Percentiles rank a stretch among this genome's conserved stretches.
phyloP scores from a whole-genome alignment of 2,113 vertebrate genomes.

The Strix uralensis region DNA sequence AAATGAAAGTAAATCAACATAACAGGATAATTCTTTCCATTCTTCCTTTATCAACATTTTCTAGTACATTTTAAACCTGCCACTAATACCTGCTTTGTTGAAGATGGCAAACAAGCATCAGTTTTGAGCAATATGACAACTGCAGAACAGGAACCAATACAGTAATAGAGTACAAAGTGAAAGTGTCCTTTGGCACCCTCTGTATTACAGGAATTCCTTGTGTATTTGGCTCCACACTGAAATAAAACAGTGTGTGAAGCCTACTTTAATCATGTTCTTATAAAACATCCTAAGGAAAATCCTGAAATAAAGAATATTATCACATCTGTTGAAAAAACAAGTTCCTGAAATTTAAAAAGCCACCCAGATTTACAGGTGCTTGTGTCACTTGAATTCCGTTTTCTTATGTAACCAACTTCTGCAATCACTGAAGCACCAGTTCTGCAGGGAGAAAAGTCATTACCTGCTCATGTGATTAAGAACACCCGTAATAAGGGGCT shows the following conservation, averaged over 20 bases:
- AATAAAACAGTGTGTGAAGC: background rate
- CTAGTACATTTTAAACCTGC: background rate
- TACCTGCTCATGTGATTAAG: background rate
- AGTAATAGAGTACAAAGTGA: background rate
- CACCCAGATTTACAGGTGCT: background rate
- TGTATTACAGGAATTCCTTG: background rate
- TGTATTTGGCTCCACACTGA: background rate
- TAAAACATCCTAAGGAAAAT: background rate
- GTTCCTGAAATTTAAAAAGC: background rate
- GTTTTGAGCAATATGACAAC: background rate
- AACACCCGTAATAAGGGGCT: background rate
- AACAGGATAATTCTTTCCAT: background rate
- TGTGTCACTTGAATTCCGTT: background rate
- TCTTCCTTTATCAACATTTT: background rate
- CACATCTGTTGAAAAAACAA: background rate
- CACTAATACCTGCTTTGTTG: background rate
- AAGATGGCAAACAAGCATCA: background rate
- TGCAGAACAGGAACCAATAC: background rate
- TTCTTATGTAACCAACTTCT: background rate
- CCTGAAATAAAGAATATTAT: background rate
- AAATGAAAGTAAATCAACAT: background rate
- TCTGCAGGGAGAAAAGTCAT: background rate
- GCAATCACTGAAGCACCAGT: background rate
- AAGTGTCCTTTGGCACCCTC: background rate
- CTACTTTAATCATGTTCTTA: background rate